A percentile compares a stretch with the other conserved stretches of the same genome.
phyloP scores from a whole-genome alignment of 2,888 invertebrate species.

The Apoda limacodes region DNA sequence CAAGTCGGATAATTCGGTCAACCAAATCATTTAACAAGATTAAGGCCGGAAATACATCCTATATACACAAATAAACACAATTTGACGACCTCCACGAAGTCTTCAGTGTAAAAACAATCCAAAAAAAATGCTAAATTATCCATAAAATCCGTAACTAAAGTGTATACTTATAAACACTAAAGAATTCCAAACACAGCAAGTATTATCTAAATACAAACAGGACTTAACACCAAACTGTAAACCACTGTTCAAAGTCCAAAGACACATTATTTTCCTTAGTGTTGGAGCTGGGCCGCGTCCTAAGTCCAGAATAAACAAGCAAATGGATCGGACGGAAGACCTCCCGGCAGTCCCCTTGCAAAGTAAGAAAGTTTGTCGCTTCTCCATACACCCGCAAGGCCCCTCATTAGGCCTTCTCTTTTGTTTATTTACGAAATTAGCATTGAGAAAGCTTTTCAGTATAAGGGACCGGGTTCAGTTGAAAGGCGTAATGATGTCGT shows the following conservation, averaged over 20 bases:
- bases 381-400: conserved; percentile 40
- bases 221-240: conserved; percentile 27
- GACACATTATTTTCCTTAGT: conserved; percentile 24
- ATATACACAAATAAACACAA: too few relatives aligned
- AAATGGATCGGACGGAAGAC: conserved; percentile 62
- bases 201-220: conserved; percentile 18
- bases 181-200: too few relatives aligned
- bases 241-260: conserved; percentile 14
- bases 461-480: conserved; percentile 30
- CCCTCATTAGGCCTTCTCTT: conserved; percentile 62
- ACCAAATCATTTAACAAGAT: too few relatives aligned
- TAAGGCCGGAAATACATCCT: too few relatives aligned
- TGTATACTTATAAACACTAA: too few relatives aligned
- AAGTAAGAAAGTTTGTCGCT: conserved; percentile 62
- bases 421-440: conserved; percentile 65
- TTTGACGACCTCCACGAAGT: too few relatives aligned
- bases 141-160: too few relatives aligned
- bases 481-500: conserved; percentile 44
- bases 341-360: conserved; percentile 40
- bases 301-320: conserved; percentile 62
- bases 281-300: conserved; percentile 32
- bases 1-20: too few relatives aligned
- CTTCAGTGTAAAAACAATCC: too few relatives aligned
- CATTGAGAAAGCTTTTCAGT: conserved; percentile 52
- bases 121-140: too few relatives aligned